Conservation (phyloP, 1,140 invertebrate species). For the Pseudomyrmex sp. region DNA sequence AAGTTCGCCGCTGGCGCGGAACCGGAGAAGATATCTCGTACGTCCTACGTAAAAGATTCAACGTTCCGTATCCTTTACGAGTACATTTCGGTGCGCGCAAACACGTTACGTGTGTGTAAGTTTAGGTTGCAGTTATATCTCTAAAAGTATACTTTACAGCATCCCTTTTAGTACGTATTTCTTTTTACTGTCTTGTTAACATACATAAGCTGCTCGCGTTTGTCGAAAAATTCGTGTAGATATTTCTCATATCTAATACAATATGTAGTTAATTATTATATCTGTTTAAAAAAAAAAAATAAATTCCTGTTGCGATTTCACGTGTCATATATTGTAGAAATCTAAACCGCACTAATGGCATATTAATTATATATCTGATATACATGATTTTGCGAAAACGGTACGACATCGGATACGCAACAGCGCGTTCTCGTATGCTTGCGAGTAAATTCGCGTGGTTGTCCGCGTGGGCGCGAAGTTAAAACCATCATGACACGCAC, state of each 20-base stretch:
- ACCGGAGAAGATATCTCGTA: conserved; percentile 50
- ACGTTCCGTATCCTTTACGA: conserved; percentile 43
- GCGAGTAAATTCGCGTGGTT: conserved; percentile 36
- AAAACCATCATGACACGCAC: conserved; percentile 31
- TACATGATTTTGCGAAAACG: neutral
- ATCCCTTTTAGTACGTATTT: neutral
- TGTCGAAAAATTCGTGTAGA: no score
- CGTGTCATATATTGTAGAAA: neutral
- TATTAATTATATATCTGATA: conserved; percentile 25
- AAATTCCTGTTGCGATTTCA: no score
- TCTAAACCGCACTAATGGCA: neutral
- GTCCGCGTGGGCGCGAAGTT: conserved; percentile 2
- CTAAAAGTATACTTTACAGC: no score
- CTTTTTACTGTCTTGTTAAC: neutral
- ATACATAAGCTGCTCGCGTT: no score
- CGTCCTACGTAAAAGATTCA: conserved; percentile 64
- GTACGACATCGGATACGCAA: neutral
- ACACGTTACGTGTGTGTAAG: neutral
- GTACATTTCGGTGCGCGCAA: conserved; percentile 10
- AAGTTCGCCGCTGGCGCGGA: conserved; percentile 3
- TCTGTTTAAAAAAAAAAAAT: no score
- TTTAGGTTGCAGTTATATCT: no score
- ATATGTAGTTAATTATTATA: no score
- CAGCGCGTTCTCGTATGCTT: conserved; percentile 3
- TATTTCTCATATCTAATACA: no score